Evolutionary conservation across 2,113 vertebrate species (phyloP).

Genomic region (Natator depressus): DNA sequence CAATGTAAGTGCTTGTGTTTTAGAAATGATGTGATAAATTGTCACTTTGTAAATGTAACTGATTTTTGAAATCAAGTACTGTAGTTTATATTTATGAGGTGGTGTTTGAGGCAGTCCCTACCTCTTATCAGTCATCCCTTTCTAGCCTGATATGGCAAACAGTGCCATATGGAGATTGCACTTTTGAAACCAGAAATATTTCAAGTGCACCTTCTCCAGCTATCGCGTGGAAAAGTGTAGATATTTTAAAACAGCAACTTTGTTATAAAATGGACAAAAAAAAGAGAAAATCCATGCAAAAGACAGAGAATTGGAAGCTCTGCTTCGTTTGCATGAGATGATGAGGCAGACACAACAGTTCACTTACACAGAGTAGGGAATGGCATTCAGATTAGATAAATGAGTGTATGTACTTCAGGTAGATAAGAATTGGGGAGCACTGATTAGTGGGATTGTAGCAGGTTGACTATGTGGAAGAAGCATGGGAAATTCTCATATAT

Average conservation of each 20-base stretch:
- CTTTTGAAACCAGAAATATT: not conserved
- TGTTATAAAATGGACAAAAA: not conserved
- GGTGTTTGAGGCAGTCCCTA: not conserved
- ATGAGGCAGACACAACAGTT: not conserved
- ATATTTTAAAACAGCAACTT: not conserved
- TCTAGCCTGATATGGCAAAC: not conserved
- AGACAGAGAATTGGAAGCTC: not conserved
- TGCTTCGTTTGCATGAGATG: not conserved
- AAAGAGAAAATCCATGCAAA: not conserved
- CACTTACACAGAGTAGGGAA: no score
- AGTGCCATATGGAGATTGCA: fast-evolving
- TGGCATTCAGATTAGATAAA: no score
- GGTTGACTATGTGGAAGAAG: not conserved
- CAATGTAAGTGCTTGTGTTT: not conserved
- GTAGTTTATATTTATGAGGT: not conserved
- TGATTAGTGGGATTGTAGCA: not conserved
- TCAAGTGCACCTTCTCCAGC: not conserved
- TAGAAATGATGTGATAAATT: not conserved
- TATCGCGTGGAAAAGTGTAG: not conserved
- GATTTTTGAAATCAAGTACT: not conserved
- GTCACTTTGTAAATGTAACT: not conserved
- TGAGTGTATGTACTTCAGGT: not conserved
- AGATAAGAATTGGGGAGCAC: not conserved
- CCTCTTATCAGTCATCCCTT: not conserved
- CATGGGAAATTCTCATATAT: not conserved